These are phyloP conservation scores for Erpornis zantholeuca DNA, from an alignment of 2,113 vertebrate species.

Conservation along the genomic window DNA sequence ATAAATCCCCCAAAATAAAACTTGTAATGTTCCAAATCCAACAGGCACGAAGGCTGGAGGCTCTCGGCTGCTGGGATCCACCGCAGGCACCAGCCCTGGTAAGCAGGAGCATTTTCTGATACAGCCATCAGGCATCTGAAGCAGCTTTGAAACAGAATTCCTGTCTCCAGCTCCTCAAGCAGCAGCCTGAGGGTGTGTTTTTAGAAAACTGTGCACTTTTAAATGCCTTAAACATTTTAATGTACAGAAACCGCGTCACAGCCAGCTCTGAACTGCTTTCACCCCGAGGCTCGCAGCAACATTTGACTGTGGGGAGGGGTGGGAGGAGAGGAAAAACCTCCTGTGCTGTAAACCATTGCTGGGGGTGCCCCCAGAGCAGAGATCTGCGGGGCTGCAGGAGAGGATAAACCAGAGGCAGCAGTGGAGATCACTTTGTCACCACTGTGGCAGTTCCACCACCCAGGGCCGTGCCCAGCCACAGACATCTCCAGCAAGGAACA, in stretches of 20 bases:
- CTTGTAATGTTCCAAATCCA: neutral
- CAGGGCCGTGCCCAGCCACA: fast-evolving
- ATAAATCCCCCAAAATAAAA: neutral
- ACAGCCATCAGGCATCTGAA: neutral
- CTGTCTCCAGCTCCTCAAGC: neutral
- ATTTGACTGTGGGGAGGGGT: neutral
- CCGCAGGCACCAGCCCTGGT: neutral
- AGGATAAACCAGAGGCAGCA: neutral
- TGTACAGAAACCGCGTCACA: neutral
- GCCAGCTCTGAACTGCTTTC: neutral
- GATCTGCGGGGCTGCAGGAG: neutral
- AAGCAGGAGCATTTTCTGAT: neutral
- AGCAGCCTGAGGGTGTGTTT: neutral
- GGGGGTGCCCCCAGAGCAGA: neutral
- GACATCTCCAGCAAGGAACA: neutral
- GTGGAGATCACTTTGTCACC: neutral
- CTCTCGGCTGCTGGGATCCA: neutral
- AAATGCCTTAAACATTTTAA: neutral
- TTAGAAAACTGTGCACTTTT: neutral
- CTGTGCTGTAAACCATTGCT: neutral
- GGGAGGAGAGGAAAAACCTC: neutral
- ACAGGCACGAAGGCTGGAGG: neutral
- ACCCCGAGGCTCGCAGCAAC: neutral
- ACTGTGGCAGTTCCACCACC: fast-evolving
- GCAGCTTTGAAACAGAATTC: neutral